A percentile compares a stretch with the other conserved stretches of the same genome.
Conservation (phyloP, 2,888 invertebrate species). For the Lordiphosa andalusiaca region DNA sequence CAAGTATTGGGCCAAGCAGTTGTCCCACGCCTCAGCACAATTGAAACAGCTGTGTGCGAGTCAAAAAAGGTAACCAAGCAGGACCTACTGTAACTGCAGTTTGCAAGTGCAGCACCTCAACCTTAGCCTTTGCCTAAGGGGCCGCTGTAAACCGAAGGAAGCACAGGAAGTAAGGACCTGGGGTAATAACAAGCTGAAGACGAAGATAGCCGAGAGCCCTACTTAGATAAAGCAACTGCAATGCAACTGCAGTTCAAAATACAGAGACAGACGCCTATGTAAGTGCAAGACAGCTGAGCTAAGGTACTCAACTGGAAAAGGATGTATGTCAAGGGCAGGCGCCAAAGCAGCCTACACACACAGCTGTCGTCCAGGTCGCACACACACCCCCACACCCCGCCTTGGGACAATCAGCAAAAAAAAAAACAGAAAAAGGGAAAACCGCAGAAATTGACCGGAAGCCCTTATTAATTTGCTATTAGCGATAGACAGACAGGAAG, state of each 20-base stretch:
- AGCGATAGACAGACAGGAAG: constrained; percentile 78
- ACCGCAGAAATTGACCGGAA: constrained; percentile 73
- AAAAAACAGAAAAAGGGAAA: constrained; percentile 37
- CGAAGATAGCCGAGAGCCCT: constrained; percentile 70
- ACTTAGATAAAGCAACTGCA: constrained; percentile 62
- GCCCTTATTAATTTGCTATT: constrained; percentile 79
- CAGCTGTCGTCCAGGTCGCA: constrained; percentile 46
- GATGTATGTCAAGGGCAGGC: constrained; percentile 72
- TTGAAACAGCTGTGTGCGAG: constrained; percentile 34
- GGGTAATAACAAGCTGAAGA: constrained; percentile 9
- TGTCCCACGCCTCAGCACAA: constrained; percentile 4
- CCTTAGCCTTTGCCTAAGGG: constrained; percentile 26
- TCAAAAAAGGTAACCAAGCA: constrained; percentile 16
- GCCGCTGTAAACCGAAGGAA: constrained; percentile 36
- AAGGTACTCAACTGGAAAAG: constrained; percentile 56
- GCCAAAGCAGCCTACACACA: constrained; percentile 42
- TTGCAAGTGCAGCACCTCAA: constrained; percentile 22
- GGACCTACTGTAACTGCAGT: constrained; percentile 37
- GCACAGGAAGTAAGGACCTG: constrained; percentile 35
- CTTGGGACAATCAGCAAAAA: constrained; percentile 18
- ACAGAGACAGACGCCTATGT: not conserved
- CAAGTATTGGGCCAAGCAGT: not conserved
- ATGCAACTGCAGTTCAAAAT: constrained; percentile 27
- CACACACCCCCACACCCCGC: constrained; percentile 6
- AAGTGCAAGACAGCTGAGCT: constrained; percentile 35